Evolutionary conservation across 64 coral and sea anemone species (phyloP), one percentile per base, ranked within the genome.

Genomic region (Hydrozoanthus tunicans): DNA sequence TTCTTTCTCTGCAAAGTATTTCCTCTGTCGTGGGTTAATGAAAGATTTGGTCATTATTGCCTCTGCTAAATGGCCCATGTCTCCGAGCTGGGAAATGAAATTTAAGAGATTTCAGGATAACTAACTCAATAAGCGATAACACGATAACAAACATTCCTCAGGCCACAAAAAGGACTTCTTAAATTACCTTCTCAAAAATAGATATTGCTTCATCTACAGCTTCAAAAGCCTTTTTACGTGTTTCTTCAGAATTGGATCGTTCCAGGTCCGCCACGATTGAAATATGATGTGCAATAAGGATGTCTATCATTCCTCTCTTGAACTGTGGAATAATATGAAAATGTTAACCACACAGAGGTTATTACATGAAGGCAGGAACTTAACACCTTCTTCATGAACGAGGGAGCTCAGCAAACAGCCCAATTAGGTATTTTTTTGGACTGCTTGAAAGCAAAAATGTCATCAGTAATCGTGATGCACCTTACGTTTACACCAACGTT

Each of bases 231-330:
- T 94, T 93, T 62, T 71, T 71, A 82, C 97, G 64, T 12, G 86
- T 89, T 20, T 91, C 53, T 56, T 69, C 79, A 23, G 88, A 51
- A 80, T 93, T 81, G 17, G 65, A 79, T 12, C 10, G 51, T 25
- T 98, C 89, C 13, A 98, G 82, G 51, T 99, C 94, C 0, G 97
- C 97, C 69, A 99, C 97, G 68, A 99, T 99, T 61, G 83, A 90
- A 53, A 99, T 60, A 64, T 99, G 97, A 56, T 99, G 97, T 9
- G 94, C 90, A 62, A 96, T 99, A 14, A 99, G 85, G n/a, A 99
- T 93, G 17, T 91, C 71, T 15, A 99, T 91, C 89, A 92, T 81
- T 53, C 84, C 97, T 77, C 86, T 93, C 77, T 99, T 99, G 61
- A 93, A 93, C 97, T 99, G 68, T 13, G 77, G 9, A 27, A 92